Evolutionary conservation across 2,888 invertebrate genomes (phyloP).

Genomic region (Arge pagana): DNA sequence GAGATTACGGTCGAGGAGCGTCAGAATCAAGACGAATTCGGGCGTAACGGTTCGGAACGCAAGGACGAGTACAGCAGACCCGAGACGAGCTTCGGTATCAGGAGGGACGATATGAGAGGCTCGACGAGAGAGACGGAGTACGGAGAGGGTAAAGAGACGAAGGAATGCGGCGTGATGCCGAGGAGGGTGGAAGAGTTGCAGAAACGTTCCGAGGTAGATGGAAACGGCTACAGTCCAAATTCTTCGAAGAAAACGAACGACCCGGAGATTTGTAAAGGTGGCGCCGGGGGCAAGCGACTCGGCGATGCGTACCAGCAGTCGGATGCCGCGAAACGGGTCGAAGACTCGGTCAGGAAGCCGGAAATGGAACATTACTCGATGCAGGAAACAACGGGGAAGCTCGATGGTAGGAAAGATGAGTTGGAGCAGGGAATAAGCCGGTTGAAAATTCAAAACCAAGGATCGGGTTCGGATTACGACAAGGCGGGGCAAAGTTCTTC

Average conservation of each 20-base stretch:
- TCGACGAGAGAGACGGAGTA: constrained; percentile 44
- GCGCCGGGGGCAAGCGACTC: constrained; percentile 29
- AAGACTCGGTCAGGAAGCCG: constrained; percentile 32
- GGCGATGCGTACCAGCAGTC: constrained; percentile 21
- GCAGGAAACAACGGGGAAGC: constrained; percentile 32
- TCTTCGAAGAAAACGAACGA: constrained; percentile 39
- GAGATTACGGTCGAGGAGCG: constrained; percentile 52
- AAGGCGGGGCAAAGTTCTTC: constrained; percentile 75
- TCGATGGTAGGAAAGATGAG: constrained; percentile 46
- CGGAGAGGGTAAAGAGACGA: constrained; percentile 28
- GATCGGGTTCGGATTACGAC: constrained; percentile 68
- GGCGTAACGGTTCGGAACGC: constrained; percentile 43
- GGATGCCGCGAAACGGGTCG: constrained; percentile 39
- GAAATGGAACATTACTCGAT: constrained; percentile 32
- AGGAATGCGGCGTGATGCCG: constrained; percentile 40
- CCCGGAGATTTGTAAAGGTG: constrained; percentile 29
- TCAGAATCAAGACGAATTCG: constrained; percentile 34
- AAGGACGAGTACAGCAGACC: constrained; percentile 46
- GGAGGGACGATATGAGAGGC: constrained; percentile 43
- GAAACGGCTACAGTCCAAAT: constrained; percentile 35
- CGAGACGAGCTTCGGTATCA: constrained; percentile 51
- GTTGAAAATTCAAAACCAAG: constrained; percentile 52
- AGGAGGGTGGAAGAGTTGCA: constrained; percentile 45
- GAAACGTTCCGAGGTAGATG: constrained; percentile 41
- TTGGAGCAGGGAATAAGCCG: constrained; percentile 50